Percentiles rank a stretch among this genome's conserved stretches.
Conservation (phyloP, 2,888 invertebrate species). For the Drosophila merina region DNA sequence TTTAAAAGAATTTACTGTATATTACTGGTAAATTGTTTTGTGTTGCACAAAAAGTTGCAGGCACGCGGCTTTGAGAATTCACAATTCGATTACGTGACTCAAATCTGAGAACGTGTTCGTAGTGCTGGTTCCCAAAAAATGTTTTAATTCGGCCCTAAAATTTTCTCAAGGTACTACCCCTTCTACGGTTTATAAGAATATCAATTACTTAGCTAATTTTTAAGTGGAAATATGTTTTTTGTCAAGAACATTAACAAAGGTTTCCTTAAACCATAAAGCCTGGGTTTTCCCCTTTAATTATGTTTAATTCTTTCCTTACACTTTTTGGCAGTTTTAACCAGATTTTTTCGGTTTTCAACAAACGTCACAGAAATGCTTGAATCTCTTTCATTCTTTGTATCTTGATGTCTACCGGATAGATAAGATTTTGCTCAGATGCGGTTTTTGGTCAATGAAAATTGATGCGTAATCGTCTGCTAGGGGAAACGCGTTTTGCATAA, state of each 20-base stretch:
- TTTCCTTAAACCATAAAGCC: neutral
- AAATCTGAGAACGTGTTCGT: constrained; percentile 25
- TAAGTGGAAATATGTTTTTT: too few relatives aligned
- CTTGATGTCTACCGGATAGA: constrained; percentile 8
- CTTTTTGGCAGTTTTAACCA: constrained; percentile 17
- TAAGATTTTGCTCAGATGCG: constrained; percentile 30
- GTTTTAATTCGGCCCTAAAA: neutral
- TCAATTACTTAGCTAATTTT: too few relatives aligned
- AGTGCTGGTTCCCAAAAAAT: constrained; percentile 12
- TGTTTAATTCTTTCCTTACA: neutral
- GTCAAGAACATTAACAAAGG: too few relatives aligned
- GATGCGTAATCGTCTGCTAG: constrained; percentile 36
- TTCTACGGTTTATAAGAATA: neutral
- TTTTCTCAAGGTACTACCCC: neutral
- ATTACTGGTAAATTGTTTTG: constrained; percentile 3
- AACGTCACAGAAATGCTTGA: neutral
- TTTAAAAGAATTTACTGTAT: neutral
- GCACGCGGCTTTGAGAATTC: constrained; percentile 22
- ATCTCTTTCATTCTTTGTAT: neutral
- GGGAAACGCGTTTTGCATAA: constrained; percentile 47
- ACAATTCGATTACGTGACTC: constrained; percentile 36
- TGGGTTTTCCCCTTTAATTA: constrained; percentile 3
- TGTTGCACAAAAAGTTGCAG: neutral
- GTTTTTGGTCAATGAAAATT: constrained; percentile 11
- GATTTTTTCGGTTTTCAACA: constrained; percentile 24